phyloP scores from a whole-genome alignment of 2,113 vertebrate genomes.

The Dermatemys mawii region DNA sequence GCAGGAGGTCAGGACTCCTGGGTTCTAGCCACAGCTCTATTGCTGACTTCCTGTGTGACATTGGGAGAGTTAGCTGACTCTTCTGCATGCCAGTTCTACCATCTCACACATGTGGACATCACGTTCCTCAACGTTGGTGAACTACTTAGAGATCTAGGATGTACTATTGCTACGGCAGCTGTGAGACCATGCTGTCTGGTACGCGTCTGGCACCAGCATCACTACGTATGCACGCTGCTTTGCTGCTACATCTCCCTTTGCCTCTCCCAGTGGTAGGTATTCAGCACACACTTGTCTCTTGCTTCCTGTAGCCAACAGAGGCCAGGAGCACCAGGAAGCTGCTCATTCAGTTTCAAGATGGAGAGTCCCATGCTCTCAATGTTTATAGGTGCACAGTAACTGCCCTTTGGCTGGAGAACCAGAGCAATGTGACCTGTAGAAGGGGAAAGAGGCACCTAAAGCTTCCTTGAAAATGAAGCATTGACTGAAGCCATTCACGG shows the following conservation, averaged over 20 bases:
- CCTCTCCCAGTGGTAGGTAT: neutral
- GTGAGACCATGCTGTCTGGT: neutral
- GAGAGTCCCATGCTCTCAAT: neutral
- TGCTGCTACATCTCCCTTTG: neutral
- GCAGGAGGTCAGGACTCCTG: constrained; percentile 1
- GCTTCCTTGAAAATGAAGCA: fast-evolving
- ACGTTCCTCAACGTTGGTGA: constrained; percentile 22
- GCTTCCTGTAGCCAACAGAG: neutral
- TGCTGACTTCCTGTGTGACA: constrained; percentile 26
- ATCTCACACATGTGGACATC: constrained; percentile 13
- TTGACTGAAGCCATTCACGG: neutral
- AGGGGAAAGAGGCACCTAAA: neutral
- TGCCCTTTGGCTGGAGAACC: neutral
- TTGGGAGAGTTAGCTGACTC: neutral
- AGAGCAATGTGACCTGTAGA: neutral
- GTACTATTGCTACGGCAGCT: neutral
- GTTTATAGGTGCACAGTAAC: neutral
- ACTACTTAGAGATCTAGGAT: neutral
- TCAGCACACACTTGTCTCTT: neutral
- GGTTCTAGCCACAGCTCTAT: neutral
- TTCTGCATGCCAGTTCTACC: constrained; percentile 2
- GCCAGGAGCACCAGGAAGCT: neutral
- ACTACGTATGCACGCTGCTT: neutral
- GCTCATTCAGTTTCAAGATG: neutral
- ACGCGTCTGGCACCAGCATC: neutral